These are phyloP conservation scores for Cryptocheilus praepositus DNA, from an alignment of 2,888 invertebrate genomes.

Conservation along the genomic window DNA sequence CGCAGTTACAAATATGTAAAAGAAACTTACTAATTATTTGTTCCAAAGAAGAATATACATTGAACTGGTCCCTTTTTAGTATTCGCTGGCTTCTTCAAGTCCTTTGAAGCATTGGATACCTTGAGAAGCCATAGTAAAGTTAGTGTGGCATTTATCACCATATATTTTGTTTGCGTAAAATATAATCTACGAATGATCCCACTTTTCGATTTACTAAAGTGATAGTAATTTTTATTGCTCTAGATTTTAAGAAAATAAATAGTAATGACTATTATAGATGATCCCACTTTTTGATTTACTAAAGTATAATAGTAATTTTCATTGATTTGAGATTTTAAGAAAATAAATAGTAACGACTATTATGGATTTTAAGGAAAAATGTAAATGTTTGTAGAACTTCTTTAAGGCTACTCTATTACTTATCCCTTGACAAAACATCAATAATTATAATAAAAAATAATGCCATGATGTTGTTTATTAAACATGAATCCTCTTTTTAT, in stretches of 20 bases:
- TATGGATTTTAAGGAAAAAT: too few species aligned
- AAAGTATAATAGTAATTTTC: not conserved
- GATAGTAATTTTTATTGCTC: not conserved
- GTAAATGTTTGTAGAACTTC: too few species aligned
- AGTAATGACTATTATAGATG: not conserved
- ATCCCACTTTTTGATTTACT: not conserved
- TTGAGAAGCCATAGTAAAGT: slow-evolving; percentile 71
- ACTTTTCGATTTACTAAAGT: not conserved
- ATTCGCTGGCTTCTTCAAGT: slow-evolving; percentile 84
- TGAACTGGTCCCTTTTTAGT: slow-evolving; percentile 83
- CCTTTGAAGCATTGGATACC: slow-evolving; percentile 88
- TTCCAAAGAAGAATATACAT: slow-evolving; percentile 95
- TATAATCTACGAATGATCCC: not conserved
- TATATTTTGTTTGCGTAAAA: too few species aligned
- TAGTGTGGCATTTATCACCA: slow-evolving; percentile 25
- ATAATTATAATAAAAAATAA: too few species aligned
- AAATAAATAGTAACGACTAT: not conserved
- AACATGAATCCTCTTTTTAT: too few species aligned
- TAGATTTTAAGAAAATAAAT: not conserved
- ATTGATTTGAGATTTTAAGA: not conserved
- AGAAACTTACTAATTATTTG: slow-evolving; percentile 93
- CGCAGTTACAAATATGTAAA: slow-evolving; percentile 21
- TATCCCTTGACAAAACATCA: too few species aligned
- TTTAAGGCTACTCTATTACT: too few species aligned
- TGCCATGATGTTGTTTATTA: too few species aligned